Percentiles rank a stretch among this genome's conserved stretches.
Evolutionary conservation across 2,113 vertebrate genomes (phyloP).

Genomic region (Jaculus jaculus): DNA sequence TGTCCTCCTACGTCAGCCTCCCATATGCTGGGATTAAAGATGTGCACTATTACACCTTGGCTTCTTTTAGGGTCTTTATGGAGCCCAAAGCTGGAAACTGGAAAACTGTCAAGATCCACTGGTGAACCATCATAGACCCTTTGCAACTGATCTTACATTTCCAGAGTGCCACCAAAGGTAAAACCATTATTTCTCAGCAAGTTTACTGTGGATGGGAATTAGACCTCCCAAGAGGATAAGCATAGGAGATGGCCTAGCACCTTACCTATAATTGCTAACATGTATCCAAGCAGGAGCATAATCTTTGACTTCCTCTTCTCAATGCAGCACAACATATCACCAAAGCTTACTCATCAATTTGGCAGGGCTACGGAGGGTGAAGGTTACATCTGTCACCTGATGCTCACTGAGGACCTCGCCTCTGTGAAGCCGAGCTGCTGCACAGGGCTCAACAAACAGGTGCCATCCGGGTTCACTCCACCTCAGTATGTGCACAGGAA

Average conservation of each 20-base stretch:
- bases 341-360: neutral
- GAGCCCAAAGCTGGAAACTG: neutral
- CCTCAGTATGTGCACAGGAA: neutral
- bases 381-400: neutral
- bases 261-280: neutral
- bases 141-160: neutral
- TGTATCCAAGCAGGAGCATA: neutral
- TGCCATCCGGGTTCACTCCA: conserved; percentile 31
- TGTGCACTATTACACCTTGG: too few relatives aligned
- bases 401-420: neutral
- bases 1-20: too few relatives aligned
- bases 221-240: neutral
- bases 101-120: conserved; percentile 8
- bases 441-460: conserved; percentile 39
- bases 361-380: neutral
- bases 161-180: conserved; percentile 1
- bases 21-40: too few relatives aligned
- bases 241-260: neutral
- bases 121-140: neutral
- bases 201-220: neutral
- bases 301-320: conserved; percentile 4
- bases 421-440: neutral
- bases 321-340: neutral
- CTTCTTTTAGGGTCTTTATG: neutral
- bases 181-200: neutral